These are phyloP conservation scores for Rhinophrynus dorsalis DNA, from an alignment of 2,797 vertebrate genomes.

Conservation along the genomic window DNA sequence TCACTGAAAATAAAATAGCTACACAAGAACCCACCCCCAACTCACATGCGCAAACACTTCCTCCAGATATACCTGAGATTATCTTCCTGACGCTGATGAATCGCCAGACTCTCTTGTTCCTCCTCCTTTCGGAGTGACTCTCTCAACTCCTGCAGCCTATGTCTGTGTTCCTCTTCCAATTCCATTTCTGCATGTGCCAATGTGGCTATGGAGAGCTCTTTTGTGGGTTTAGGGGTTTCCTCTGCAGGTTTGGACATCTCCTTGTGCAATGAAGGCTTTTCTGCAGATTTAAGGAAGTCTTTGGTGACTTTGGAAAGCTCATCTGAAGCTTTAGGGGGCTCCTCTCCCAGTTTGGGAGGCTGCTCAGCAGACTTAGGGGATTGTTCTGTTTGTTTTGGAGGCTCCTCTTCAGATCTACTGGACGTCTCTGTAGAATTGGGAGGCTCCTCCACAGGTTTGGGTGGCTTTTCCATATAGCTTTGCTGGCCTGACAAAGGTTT, in stretches of 20 bases:
- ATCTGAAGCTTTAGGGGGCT: neutral
- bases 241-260: neutral
- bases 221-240: neutral
- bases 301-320: neutral
- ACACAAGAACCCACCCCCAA: too few species aligned
- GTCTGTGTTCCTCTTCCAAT: conserved; percentile 1
- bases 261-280: neutral
- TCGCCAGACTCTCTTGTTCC: neutral
- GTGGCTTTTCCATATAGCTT: neutral
- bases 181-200: neutral
- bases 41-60: too few species aligned
- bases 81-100: neutral
- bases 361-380: neutral
- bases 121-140: neutral
- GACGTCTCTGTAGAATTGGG: neutral
- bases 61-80: conserved; percentile 28
- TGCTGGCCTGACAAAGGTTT: neutral
- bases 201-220: neutral
- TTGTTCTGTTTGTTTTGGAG: neutral
- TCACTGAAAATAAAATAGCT: too few species aligned
- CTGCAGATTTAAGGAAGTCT: neutral
- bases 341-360: too few species aligned
- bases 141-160: conserved; percentile 7
- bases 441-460: neutral
- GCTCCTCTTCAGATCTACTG: neutral